Base-by-base conservation (phyloP, 1,140 invertebrate species). In the Bombyx mandarina region DNA sequence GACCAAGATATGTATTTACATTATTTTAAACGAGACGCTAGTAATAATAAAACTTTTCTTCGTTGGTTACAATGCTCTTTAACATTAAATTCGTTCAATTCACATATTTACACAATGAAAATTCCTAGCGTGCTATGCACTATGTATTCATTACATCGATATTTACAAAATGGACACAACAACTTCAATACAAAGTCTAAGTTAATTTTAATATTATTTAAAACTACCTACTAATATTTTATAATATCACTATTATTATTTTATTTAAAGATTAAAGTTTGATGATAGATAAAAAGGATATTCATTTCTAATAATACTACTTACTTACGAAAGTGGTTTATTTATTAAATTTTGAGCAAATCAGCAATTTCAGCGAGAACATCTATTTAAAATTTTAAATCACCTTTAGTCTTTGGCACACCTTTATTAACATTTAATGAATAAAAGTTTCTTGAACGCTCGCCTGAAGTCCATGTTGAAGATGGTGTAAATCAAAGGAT, bases 401-500 rank as follows among this genome's bases (percentile, higher is more conserved):
- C 42, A n/a, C 8, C 46, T 35, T 56, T 58, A 60, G 48, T 65
- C 56, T 79, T 83, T 82, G 78, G 80, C 79, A 82, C 82, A 60
- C 43, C 8, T 45, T 26, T 45, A 62, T 68, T 68, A 89, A 57
- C 73, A 70, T 70, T 90, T 90, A 59, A 96, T 90, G 66, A 93
- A 94, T 46, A 96, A 88, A 35, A 96, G 86, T 78, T 94, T 94
- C 76, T 97, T 96, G 80, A 99, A 99, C 4, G 97, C 97, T 73
- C 93, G 91, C 58, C 97, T 91, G 84, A 99, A 99, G 78, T 99
- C 98, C 77, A 98, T 90, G 88, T 99, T 99, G 83, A 98, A 99
- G 78, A 98, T 98, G 1, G 97, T 98, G 85, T 99, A 99, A 66
- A 99, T 99, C 67, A 99, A 91, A 8, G 98, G 98, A 88, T 99